Base-by-base conservation (phyloP, 2,888 invertebrate species). In the Scaptomyza cyrtandrae region DNA sequence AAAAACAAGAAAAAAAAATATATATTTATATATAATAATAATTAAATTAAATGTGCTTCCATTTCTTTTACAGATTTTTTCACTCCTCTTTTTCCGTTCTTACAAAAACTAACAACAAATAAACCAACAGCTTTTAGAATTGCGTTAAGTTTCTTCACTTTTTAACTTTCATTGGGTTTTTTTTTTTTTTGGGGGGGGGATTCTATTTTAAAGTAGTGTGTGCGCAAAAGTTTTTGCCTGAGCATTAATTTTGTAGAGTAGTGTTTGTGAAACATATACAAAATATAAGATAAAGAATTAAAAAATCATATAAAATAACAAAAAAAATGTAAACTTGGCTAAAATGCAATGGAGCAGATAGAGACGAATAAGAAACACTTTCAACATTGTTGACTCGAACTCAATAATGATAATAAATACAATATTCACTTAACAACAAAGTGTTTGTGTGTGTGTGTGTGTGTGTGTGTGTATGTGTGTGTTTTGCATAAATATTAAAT, bases 91-190 rank as follows among this genome's bases (percentile, higher is more conserved):
- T 43, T 41, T 44, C 46, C 2, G n/a, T 44, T 55, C 81, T 82
- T 82, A 82, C 81, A 78, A 82, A 82, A 82, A 82, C 81, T 82
- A 82, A 85, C 81, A 82, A 82, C 81, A 82, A 82, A 65, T 67
- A 83, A 80, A 71, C 74, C 71, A 81, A 76, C 79, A 81, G 81
- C 68, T 66, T 75, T 57, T 71, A 69, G 67, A 66, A 69, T 69
- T 65, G 67, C 72, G 66, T 80, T 49, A 56, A 78, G 74, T 69
- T 71, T 70, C 69, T 73, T 24, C 5, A 24, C 24, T 24, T 24
- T 24, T 24, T 24, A 24, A 24, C 24, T 43, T n/a, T 46, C 10
- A 19, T 19, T 19, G 1, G 1, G 19, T 19, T 43, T 35, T 24
- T 16, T 27, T 16, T n/a, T 54, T 53, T 61, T 52, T 52, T 49